Evolutionary conservation across 2,888 invertebrate species (phyloP).

Genomic region (Plebejus melissa): DNA sequence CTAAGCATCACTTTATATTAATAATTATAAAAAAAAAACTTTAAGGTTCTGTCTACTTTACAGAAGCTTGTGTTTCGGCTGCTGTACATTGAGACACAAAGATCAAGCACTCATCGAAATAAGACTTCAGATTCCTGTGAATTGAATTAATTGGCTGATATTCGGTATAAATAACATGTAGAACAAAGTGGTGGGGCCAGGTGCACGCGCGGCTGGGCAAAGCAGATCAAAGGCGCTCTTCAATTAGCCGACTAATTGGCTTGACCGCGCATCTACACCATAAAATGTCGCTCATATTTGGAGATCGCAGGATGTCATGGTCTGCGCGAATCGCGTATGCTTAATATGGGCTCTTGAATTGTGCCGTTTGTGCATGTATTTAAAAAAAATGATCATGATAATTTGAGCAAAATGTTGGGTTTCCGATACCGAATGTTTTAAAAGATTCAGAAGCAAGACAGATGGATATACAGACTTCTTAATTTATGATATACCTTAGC

Average conservation of each 20-base stretch:
- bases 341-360: too few relatives aligned
- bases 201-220: slow-evolving; percentile 53
- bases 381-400: too few relatives aligned
- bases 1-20: too few relatives aligned
- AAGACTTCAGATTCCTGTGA: neutral
- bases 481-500: too few relatives aligned
- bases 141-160: slow-evolving; percentile 23
- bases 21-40: too few relatives aligned
- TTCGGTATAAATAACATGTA: slow-evolving; percentile 30
- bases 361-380: neutral
- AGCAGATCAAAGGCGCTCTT: slow-evolving; percentile 62
- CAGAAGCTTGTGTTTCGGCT: neutral
- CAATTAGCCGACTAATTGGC: slow-evolving; percentile 66
- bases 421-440: too few relatives aligned
- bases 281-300: slow-evolving; percentile 37
- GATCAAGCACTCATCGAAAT: neutral
- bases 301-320: slow-evolving; percentile 15
- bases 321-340: neutral
- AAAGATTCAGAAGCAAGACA: too few relatives aligned
- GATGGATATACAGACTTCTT: too few relatives aligned
- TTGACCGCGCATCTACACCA: slow-evolving; percentile 51
- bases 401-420: too few relatives aligned
- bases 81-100: neutral
- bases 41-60: too few relatives aligned
- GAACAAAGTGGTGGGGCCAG: slow-evolving; percentile 39